These are phyloP conservation scores for Oplegnathus fasciatus DNA, from an alignment of 2,113 vertebrate species.

Conservation along the genomic window DNA sequence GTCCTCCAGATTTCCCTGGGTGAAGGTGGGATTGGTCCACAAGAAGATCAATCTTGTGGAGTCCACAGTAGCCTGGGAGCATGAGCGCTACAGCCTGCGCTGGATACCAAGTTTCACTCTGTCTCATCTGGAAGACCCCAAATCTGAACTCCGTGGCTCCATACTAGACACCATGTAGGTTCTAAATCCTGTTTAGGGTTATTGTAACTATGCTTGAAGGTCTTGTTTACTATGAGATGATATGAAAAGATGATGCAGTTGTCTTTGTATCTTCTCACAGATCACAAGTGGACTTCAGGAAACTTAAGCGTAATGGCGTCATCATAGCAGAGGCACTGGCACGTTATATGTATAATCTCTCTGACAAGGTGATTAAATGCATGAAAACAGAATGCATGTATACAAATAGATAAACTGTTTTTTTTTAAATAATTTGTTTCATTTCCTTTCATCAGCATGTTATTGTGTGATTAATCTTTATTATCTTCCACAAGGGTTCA, in stretches of 20 bases:
- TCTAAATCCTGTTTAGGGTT: not conserved
- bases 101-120: conserved; percentile 85
- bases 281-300: conserved; percentile 82
- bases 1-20: conserved; percentile 81
- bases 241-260: not conserved
- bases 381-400: not conserved
- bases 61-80: conserved; percentile 84
- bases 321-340: conserved; percentile 83
- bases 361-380: conserved; percentile 79
- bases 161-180: conserved; percentile 83
- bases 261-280: conserved; percentile 55
- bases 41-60: conserved; percentile 88
- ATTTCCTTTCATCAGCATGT: not conserved
- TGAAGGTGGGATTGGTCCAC: conserved; percentile 82
- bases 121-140: conserved; percentile 84
- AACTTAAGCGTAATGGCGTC: conserved; percentile 82
- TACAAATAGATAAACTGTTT: not conserved
- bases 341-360: conserved; percentile 84
- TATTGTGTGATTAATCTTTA: not conserved
- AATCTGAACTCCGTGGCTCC: conserved; percentile 80
- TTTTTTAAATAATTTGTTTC: not conserved
- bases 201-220: not conserved
- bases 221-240: not conserved
- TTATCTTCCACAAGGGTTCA: conserved; percentile 72
- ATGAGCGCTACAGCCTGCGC: conserved; percentile 84